phyloP scores from a whole-genome alignment of 2,113 vertebrate species.

The Mobula hypostoma region DNA sequence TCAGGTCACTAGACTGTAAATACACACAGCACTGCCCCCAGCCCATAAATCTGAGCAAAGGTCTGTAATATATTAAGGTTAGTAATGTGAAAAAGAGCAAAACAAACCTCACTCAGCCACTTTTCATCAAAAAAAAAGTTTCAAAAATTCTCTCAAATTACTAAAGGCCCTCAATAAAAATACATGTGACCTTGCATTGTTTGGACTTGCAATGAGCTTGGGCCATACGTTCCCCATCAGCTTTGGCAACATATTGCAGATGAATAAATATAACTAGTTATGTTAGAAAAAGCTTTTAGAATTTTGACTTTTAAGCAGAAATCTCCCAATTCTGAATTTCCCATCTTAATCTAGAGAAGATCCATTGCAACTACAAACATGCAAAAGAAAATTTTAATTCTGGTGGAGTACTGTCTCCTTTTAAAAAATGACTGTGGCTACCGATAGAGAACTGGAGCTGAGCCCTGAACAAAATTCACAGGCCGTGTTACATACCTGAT shows the following conservation, averaged over 20 bases:
- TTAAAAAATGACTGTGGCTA: background rate
- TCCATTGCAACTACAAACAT: background rate
- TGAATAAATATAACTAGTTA: background rate
- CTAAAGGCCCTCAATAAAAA: background rate
- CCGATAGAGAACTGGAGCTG: background rate
- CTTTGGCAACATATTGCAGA: background rate
- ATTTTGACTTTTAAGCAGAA: background rate
- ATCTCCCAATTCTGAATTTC: background rate
- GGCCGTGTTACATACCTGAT: background rate
- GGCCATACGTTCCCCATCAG: background rate
- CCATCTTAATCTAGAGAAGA: no score
- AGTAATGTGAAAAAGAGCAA: conserved; percentile 44
- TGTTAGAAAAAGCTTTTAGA: no score
- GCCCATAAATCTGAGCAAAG: conserved; percentile 81
- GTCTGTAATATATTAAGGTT: conserved; percentile 72
- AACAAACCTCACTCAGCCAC: conserved; percentile 19
- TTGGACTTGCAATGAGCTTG: background rate
- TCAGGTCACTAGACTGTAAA: conserved; percentile 96
- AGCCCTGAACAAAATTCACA: no score
- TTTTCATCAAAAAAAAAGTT: background rate
- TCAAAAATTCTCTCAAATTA: background rate
- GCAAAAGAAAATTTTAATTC: background rate
- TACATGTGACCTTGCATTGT: background rate
- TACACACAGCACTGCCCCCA: conserved; percentile 71
- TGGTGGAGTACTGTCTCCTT: background rate